Evolutionary conservation across 2,888 invertebrate genomes (phyloP).

Genomic region (Tenthredo amoena): DNA sequence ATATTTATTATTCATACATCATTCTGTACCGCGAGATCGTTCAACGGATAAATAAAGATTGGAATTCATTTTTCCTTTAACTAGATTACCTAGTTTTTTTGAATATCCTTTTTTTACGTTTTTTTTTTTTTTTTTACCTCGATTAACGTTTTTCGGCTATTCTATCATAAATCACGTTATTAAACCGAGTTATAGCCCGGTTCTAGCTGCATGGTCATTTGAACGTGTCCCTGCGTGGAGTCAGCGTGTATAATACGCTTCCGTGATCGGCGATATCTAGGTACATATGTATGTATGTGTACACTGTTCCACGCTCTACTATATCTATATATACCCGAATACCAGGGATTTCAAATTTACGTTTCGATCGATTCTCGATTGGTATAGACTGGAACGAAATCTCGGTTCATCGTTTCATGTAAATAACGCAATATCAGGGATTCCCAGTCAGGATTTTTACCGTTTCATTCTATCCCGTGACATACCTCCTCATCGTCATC

Average conservation of each 20-base stretch:
- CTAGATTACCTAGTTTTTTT: neutral
- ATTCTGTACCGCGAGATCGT: no score
- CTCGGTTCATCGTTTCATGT: constrained; percentile 42
- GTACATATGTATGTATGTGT: neutral
- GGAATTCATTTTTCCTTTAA: no score
- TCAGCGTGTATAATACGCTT: neutral
- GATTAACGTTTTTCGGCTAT: neutral
- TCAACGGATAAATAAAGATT: no score
- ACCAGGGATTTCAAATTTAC: constrained; percentile 30
- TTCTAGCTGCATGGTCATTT: constrained; percentile 11
- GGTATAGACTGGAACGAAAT: neutral
- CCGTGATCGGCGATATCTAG: constrained; percentile 4
- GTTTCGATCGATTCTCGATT: constrained; percentile 6
- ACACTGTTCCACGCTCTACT: neutral
- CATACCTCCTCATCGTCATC: neutral
- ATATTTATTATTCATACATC: no score
- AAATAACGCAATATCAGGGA: constrained; percentile 46
- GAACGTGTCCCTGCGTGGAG: constrained; percentile 5
- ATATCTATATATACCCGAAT: neutral
- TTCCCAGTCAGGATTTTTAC: neutral
- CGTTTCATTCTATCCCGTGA: neutral
- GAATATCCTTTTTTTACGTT: neutral
- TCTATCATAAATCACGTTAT: constrained; percentile 65
- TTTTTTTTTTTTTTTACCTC: neutral
- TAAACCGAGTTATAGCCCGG: constrained; percentile 24